Base-by-base conservation (phyloP, 2,888 invertebrate species). In the Sipha maydis region DNA sequence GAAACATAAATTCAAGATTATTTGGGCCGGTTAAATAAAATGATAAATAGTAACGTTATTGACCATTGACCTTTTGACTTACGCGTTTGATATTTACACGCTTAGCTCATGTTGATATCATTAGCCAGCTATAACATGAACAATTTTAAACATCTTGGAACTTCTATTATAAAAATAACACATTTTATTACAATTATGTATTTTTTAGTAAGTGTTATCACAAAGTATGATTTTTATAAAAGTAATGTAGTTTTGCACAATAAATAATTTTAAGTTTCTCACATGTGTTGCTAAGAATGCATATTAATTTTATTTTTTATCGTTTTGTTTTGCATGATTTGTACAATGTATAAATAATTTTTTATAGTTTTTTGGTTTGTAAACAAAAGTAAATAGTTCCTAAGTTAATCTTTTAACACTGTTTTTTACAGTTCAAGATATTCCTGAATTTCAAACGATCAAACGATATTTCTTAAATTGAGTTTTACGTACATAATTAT, bases 311-410 rank as follows among this genome's bases (percentile, higher is more conserved):
- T 78, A 31, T 78, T 76, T 79, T 79, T 61, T 34, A 79, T 79
- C 56, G 77, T 79, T 79, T 61, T 56, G 31, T 79, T 79, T 61
- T 79, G 28, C 28, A 48, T n/a, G 41, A 77, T 79, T 56, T 25
- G 79, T 56, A 61, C 79, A 79, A 79, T 56, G 34, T 79, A 79
- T 79, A 79, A 79, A 79, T 79, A 79, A 56, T 80, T 80, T 41
- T 80, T 61, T 80, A 80, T 67, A 61, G 34, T 61, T 61, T 61
- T 38, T 80, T 61, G 5, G 61, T 61, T 38, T 67, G 38, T 80
- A 61, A 61, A 80, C 38, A 80, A 80, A 61, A 80, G n/a, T 41
- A 69, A 82, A 79, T 31, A 41, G n/a, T 41, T 67, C 67, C 19
- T 8, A 28, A 4, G 56, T 73, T 56, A 83, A 83, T 61, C 19